Base-by-base conservation (phyloP, 2,888 invertebrate genomes). In the Cylloceria caligata region DNA sequence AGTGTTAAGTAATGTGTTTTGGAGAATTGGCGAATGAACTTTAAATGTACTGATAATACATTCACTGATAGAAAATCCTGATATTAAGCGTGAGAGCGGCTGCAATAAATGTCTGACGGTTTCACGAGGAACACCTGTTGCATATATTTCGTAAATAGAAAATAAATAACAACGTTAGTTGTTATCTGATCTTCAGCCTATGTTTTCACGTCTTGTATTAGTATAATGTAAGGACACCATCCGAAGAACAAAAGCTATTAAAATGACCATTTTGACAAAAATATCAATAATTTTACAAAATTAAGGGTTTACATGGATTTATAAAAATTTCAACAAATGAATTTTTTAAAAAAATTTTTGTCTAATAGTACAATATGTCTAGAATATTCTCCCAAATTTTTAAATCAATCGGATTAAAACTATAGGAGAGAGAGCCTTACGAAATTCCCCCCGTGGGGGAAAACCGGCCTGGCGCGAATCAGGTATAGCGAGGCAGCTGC, bases 141-240 rank as follows among this genome's bases (percentile, higher is more conserved):
- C 49, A 60, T 16, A 34, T 72, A 60, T 47, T 21, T 13, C n/a
- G 42, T 11, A 57, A 7, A 57, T 55, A 74, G 39, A 64, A 49
- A 49, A 7, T 55, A 65, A 42, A 30, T 65, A 65, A 72, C 62
- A 62, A 64, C 9, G 21, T 27, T 69, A 39, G 64, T 69, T 77
- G 42, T 36, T 77, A 52, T 52, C 52, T 49, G 6, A 36, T 34
- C 34, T 34, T 60, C 3, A 60, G 36, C 16, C 57, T 16, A 16
- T 34, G 19, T 34, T 34, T 19, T 60, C 9, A 19, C 16, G 7
- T 60, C 6, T 34, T 19, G 60, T 19, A 36, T 34, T 16, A n/a
- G 0, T 16, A 52, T 24, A 19, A n/a, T 7, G 19, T 34, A 16
- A 2, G 16, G 0, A 19, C 34, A 16, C 34, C 16, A 16, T 16